Conservation (phyloP, 2,797 vertebrate genomes). For the Lacerta viridis region DNA sequence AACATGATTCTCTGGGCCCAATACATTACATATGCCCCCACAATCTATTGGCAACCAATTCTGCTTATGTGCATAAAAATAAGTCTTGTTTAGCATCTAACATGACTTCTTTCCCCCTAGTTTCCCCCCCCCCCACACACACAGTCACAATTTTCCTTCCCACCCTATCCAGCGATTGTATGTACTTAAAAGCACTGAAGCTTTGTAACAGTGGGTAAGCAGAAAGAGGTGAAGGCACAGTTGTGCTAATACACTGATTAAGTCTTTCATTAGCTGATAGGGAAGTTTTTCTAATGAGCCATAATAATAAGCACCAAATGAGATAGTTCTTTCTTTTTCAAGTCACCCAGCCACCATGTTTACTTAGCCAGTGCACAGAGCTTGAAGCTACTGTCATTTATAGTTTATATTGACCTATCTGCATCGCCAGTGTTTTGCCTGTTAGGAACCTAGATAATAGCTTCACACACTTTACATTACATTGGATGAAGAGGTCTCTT, state of each 20-base stretch:
- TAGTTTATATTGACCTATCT: constrained; percentile 50
- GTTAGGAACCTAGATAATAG: constrained; percentile 35
- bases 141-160: too few relatives aligned
- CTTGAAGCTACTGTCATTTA: constrained; percentile 46
- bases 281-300: constrained; percentile 51
- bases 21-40: too few relatives aligned
- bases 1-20: too few relatives aligned
- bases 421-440: constrained; percentile 43
- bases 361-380: constrained; percentile 48
- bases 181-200: not conserved
- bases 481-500: constrained; percentile 17
- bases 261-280: constrained; percentile 30
- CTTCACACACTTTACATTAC: constrained; percentile 29
- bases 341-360: constrained; percentile 24
- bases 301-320: constrained; percentile 44
- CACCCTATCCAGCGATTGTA: too few relatives aligned
- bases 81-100: too few relatives aligned
- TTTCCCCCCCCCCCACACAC: too few relatives aligned
- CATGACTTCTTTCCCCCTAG: too few relatives aligned
- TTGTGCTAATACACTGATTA: not conserved
- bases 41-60: too few relatives aligned
- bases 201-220: not conserved
- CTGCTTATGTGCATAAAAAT: too few relatives aligned
- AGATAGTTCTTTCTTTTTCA: constrained; percentile 36
- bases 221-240: not conserved